Base-by-base conservation (phyloP, 2,113 vertebrate genomes). In the Otus sunia region DNA sequence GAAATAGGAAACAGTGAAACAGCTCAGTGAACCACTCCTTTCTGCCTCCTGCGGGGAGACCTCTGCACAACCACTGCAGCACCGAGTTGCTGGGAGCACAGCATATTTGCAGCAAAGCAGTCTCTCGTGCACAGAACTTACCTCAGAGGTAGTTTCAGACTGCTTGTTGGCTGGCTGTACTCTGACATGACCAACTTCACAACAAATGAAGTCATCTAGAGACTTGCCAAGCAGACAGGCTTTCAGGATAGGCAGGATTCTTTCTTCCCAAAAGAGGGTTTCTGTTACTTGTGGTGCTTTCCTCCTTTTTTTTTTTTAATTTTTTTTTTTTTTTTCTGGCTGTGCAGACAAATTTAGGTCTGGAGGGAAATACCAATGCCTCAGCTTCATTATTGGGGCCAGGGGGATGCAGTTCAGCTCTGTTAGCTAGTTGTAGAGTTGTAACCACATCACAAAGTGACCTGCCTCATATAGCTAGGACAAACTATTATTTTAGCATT, bases 281-380 rank as follows among this genome's bases (percentile, higher is more conserved):
- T 87, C 39, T 80, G 11, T 82, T 62, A 67, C 41, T 59, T 85
- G 9, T 6, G 1, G 8, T 67, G 20, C 37, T 86, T 25, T 75
- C 3, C 20, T 55, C 13, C 2, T 5, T 14, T 60, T 12, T 13
- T 29, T 3, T 2, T 25, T 32, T 6, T 47, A n/a, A n/a, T 4
- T 21, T 47, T 47, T 15, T 8, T 53, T 53, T 56, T 32, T 59
- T 41, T 15, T 12, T 8, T 17, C 68, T 37, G 11, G 1, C 25
- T 69, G 2, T 22, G 12, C 25, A 74, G 27, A 39, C 20, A 88
- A 27, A 60, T 90, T 88, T 90, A 74, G 59, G 18, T 84, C 59
- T 74, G 13, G 32, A 75, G 47, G 47, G 52, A 87, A 63, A 15
- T 81, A 77, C 12, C 47, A 67, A 34, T 71, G 6, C n/a, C 62